Percentiles rank a stretch among this genome's conserved stretches.
These are phyloP conservation scores for Lacanobia wlatinum DNA, from an alignment of 2,888 invertebrate genomes.

Conservation along the genomic window DNA sequence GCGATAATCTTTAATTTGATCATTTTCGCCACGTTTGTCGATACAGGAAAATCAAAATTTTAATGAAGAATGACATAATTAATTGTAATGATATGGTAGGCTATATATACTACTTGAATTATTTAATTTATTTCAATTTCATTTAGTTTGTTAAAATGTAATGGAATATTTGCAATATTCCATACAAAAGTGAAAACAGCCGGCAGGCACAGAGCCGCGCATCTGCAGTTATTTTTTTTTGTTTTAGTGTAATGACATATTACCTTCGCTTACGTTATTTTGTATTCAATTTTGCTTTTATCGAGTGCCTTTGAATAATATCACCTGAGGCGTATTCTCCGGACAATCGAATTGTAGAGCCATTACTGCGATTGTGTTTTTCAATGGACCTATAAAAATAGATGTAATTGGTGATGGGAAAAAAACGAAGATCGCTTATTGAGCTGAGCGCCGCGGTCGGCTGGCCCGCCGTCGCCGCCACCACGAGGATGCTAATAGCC, in stretches of 20 bases:
- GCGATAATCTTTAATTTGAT: conserved; percentile 4
- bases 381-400: conserved; percentile 84
- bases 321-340: conserved; percentile 74
- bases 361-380: conserved; percentile 82
- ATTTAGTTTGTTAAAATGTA: conserved; percentile 12
- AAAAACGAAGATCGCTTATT: conserved; percentile 82
- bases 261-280: conserved; percentile 65
- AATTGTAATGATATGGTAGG: neutral
- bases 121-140: neutral
- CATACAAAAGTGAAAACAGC: conserved; percentile 53
- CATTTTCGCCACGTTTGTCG: neutral
- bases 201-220: conserved; percentile 40
- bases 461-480: conserved; percentile 55
- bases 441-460: conserved; percentile 67
- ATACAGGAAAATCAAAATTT: conserved; percentile 24
- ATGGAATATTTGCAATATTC: conserved; percentile 32
- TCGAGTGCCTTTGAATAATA: conserved; percentile 74
- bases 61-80: neutral
- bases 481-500: conserved; percentile 74
- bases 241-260: conserved; percentile 63
- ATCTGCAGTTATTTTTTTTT: conserved; percentile 61
- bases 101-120: neutral
- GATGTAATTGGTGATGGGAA: conserved; percentile 83
- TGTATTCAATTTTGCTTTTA: conserved; percentile 75
- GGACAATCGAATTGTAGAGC: conserved; percentile 81